Evolutionary conservation across 37 sponge, comb jelly and placozoan species (phyloP), one percentile per base, ranked within the genome.

Genomic region (Oopsacas minuta): DNA sequence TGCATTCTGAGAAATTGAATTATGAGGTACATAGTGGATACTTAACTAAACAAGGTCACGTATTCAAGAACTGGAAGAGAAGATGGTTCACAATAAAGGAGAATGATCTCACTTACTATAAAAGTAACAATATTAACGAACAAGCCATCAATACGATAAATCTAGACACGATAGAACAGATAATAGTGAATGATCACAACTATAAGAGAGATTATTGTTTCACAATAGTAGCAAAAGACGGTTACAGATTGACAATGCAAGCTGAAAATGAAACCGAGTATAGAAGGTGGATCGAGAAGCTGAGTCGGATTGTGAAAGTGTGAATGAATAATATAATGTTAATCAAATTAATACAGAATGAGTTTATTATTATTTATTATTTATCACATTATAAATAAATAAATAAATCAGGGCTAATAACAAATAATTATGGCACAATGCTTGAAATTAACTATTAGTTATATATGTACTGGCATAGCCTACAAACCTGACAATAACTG

Each of bases 221-320:
- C 30, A 61, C 75, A 61, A 61, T 61, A 32, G 30, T 61, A 61
- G 28, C 17, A 61, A 61, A 61, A 3, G 30, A 10, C 7, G 75
- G 75, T 34, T 61, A 61, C 75, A 61, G 28, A 61, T 34, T 61
- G 7, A n/a, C 30, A 10, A 61, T 61, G 75, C 22, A 3, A 61
- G 75, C 75, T 61, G 75, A 61, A 61, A 61, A 61, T n/a, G 75
- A 61, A 61, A 61, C 75, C 22, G 75, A 61, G 30, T n/a, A 61
- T 34, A 61, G 28, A n/a, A 3, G 75, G 30, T 61, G 75, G 75
- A n/a, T 61, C 22, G 75, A 61, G 75, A 61, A 61, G 22, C 22
- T 61, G 28, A 34, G 75, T 5, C 22, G 28, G 22, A n/a, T 61
- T 25, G 30, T 61, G 1, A 42, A 42, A 42, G 8, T 42, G n/a